Percentiles rank a stretch among this genome's conserved stretches.
These are phyloP conservation scores for Dicaeum eximium DNA, from an alignment of 2,113 vertebrate genomes.

Conservation along the genomic window DNA sequence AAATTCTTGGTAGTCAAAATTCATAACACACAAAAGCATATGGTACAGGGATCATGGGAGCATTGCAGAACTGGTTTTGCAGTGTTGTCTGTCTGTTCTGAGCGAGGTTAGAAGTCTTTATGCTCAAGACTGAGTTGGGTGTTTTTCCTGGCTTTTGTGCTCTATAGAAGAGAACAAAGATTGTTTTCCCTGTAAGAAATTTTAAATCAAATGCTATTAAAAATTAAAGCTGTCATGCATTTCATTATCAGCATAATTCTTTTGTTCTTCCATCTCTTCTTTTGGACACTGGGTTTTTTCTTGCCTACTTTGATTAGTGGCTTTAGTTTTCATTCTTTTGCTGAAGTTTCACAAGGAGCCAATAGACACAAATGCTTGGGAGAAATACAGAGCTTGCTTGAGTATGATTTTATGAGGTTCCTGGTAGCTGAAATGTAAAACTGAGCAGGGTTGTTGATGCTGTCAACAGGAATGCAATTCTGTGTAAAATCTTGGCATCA, in stretches of 20 bases:
- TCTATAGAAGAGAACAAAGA: not conserved
- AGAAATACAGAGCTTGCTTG: not conserved
- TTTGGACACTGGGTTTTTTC: not conserved
- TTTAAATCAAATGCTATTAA: not conserved
- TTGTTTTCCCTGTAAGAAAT: not conserved
- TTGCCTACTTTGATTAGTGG: not conserved
- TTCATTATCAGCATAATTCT: not conserved
- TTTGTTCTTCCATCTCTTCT: not conserved
- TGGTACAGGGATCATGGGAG: not conserved
- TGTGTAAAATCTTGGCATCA: not conserved
- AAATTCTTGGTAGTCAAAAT: not conserved
- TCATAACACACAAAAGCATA: not conserved
- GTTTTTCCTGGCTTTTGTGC: not conserved
- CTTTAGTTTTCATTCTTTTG: not conserved
- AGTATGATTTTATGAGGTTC: not conserved
- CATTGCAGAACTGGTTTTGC: not conserved
- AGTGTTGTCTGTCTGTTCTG: not conserved
- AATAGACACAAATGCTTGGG: not conserved
- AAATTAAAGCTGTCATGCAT: not conserved
- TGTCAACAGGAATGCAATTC: not conserved
- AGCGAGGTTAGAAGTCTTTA: not conserved
- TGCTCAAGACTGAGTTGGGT: not conserved
- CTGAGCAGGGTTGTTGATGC: not conserved
- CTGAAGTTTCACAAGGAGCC: not conserved
- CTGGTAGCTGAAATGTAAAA: slow-evolving; percentile 9